Evolutionary conservation across 1,140 invertebrate species (phyloP), one percentile per base, ranked within the genome.

Genomic region (Globodera rostochiensis): DNA sequence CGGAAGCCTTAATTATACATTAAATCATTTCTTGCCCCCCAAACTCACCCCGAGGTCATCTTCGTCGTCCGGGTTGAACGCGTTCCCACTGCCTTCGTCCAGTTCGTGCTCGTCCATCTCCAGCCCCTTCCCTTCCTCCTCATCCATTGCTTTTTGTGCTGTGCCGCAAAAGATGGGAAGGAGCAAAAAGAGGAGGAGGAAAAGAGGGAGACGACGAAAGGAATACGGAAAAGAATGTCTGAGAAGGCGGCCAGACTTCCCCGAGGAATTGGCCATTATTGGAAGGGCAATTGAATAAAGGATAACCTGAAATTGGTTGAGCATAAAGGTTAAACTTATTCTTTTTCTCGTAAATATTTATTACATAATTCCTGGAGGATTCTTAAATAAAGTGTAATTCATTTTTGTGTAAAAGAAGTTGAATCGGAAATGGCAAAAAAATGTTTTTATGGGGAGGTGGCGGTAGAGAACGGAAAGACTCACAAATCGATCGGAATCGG

Each of bases 51-150:
- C 53, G 50, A 78, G 19, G 70, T 78, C 77, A 21, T 78, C 76
- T 47, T 78, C 77, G 49, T 78, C 76, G 8, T 78, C 77, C 25
- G 77, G 77, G 70, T 78, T 78, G 49, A 78, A 78, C 45, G 49
- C 15, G 70, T 78, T 46, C 4, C 77, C 77, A 47, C 77, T 78
- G 66, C 77, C 77, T 25, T 78, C 77, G 21, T 77, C 76, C 76
- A 64, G 21, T 47, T 77, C 76, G 66, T 78, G 66, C 77, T 53
- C 45, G 77, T 21, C 64, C 70, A 50, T 13, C 25, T 78, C 49
- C 60, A 19, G 13, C 64, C 47, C 47, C 36, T 46, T 50, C 74
- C 73, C 4, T 21, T 78, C 64, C 21, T 70, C 36, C 4, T 19
- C 46, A 49, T 70, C 49, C 66, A 60, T 19, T 69, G 47, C 45